Percentiles rank a stretch among this genome's conserved stretches.
phyloP scores from a whole-genome alignment of 2,797 vertebrate genomes.

The Sebastes steindachneri region DNA sequence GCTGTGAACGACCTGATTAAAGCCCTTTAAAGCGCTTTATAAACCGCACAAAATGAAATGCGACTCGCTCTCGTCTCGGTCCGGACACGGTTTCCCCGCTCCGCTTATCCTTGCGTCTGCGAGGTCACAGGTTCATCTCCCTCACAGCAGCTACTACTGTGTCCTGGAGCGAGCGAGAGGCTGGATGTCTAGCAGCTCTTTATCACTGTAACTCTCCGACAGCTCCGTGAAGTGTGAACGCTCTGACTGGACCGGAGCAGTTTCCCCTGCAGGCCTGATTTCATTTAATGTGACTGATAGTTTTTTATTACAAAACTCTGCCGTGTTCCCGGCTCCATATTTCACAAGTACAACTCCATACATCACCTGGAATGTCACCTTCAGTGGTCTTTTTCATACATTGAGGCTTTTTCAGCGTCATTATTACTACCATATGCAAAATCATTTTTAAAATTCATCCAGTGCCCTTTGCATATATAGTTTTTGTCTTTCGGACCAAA shows the following conservation, averaged over 20 bases:
- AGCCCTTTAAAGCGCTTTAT: not conserved
- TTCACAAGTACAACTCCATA: constrained; percentile 8
- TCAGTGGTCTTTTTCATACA: constrained; percentile 1
- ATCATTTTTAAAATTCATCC: not conserved
- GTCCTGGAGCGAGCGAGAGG: not conserved
- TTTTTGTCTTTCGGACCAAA: not conserved
- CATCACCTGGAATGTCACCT: constrained; percentile 40
- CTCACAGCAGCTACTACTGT: not conserved
- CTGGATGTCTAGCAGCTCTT: not conserved
- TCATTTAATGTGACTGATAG: constrained; percentile 38
- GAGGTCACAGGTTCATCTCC: constrained; percentile 55
- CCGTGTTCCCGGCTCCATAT: constrained; percentile 12
- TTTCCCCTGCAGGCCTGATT: constrained; percentile 37
- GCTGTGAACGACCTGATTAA: not conserved
- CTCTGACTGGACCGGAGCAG: not conserved
- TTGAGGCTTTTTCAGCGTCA: not conserved
- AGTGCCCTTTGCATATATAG: not conserved
- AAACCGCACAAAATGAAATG: not conserved
- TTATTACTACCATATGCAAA: not conserved
- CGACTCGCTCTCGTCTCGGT: not conserved
- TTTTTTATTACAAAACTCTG: constrained; percentile 24
- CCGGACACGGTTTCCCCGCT: not conserved
- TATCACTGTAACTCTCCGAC: constrained; percentile 2
- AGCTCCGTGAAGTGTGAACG: constrained; percentile 1
- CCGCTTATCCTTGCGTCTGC: not conserved